phyloP scores from a whole-genome alignment of 2,113 vertebrate genomes.

The Larimichthys crocea region DNA sequence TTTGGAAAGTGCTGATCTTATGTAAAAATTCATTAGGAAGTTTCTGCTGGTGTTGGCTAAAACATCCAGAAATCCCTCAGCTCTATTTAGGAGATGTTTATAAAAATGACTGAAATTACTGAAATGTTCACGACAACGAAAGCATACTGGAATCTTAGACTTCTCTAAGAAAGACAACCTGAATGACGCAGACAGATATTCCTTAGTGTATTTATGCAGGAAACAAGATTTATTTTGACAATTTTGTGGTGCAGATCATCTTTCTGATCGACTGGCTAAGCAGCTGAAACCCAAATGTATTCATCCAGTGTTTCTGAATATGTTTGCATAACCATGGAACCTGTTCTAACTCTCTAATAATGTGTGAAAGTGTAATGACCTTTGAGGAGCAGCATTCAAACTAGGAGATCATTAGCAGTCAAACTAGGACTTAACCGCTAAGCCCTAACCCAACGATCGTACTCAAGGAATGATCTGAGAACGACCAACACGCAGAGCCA shows the following conservation, averaged over 20 bases:
- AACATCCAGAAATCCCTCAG: background rate
- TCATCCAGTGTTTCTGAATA: slow-evolving; percentile 1
- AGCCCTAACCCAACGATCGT: slow-evolving; percentile 58
- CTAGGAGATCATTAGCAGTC: slow-evolving; percentile 62
- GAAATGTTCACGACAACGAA: background rate
- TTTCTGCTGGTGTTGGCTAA: background rate
- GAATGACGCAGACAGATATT: background rate
- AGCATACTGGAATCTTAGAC: no score
- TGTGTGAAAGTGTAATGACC: slow-evolving; percentile 33
- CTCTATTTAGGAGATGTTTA: background rate
- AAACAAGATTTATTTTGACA: slow-evolving; percentile 1
- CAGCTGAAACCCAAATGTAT: background rate
- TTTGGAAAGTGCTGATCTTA: no score
- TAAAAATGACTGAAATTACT: background rate
- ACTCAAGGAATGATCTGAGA: slow-evolving; percentile 55
- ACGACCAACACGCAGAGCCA: background rate
- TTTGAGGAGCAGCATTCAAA: slow-evolving; percentile 29
- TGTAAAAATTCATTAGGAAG: background rate
- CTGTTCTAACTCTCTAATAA: slow-evolving; percentile 31
- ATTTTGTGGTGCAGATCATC: slow-evolving; percentile 6
- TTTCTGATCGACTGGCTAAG: background rate
- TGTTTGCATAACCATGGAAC: slow-evolving; percentile 9
- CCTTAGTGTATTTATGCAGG: background rate
- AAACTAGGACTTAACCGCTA: slow-evolving; percentile 53
- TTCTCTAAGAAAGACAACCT: no score